Evolutionary conservation across 1,140 invertebrate genomes (phyloP).

Genomic region (Dendroctonus valens): DNA sequence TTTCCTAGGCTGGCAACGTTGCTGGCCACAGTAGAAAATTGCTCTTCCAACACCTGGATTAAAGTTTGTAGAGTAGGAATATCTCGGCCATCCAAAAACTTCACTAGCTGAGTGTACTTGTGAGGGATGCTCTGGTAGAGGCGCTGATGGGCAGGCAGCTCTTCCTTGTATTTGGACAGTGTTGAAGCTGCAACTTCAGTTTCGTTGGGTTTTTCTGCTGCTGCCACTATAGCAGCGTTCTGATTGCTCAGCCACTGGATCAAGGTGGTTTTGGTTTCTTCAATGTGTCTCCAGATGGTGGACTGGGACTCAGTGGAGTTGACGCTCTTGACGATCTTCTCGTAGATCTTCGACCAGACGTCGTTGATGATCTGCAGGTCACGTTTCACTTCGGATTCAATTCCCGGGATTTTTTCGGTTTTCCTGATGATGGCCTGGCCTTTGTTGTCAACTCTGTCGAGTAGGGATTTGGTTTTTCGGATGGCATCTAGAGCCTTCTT

Average conservation of each 20-base stretch:
- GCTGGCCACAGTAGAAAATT: constrained; percentile 74
- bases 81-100: constrained; percentile 71
- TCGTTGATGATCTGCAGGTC: constrained; percentile 63
- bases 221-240: constrained; percentile 69
- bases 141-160: constrained; percentile 74
- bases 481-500: constrained; percentile 72
- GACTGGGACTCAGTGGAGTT: constrained; percentile 83
- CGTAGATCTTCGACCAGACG: constrained; percentile 73
- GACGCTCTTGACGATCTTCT: constrained; percentile 66
- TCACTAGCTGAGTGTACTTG: constrained; percentile 78
- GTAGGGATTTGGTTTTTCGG: constrained; percentile 68
- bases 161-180: constrained; percentile 81
- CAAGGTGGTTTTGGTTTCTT: constrained; percentile 79
- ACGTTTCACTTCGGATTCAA: constrained; percentile 67
- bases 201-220: constrained; percentile 73
- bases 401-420: constrained; percentile 70
- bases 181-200: constrained; percentile 74
- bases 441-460: constrained; percentile 75
- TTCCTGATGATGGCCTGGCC: constrained; percentile 69
- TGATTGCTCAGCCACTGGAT: constrained; percentile 81
- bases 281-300: constrained; percentile 89
- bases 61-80: constrained; percentile 70
- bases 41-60: constrained; percentile 68
- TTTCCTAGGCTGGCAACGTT: constrained; percentile 76
- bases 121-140: constrained; percentile 72